phyloP scores from a whole-genome alignment of 2,797 vertebrate species.

The Sarcophilus harrisii region DNA sequence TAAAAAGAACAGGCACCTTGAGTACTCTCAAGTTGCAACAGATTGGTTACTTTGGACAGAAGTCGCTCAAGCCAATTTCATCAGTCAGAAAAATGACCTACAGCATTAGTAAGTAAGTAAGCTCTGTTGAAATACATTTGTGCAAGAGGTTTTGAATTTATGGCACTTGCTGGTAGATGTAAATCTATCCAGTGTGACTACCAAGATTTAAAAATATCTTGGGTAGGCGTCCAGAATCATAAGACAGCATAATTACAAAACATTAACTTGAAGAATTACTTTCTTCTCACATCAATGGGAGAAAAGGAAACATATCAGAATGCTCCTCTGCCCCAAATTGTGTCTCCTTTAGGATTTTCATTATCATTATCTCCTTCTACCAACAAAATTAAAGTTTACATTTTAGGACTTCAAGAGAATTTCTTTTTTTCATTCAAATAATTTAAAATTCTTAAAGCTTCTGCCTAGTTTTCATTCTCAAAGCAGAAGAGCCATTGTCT shows the following conservation, averaged over 20 bases:
- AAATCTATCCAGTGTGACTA: conserved; percentile 44
- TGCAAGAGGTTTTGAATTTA: conserved; percentile 2
- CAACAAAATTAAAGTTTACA: conserved; percentile 17
- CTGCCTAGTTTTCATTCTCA: conserved; percentile 21
- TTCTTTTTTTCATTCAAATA: conserved; percentile 40
- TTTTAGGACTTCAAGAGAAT: not conserved
- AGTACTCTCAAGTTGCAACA: not conserved
- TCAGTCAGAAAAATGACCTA: conserved; percentile 19
- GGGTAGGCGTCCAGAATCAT: conserved; percentile 40
- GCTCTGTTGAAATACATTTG: conserved; percentile 20
- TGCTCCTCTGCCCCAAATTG: conserved; percentile 11
- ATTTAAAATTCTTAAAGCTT: conserved; percentile 27
- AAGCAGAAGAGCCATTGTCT: conserved; percentile 31
- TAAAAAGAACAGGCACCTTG: conserved; percentile 4
- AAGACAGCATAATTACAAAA: conserved; percentile 56
- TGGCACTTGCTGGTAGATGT: conserved; percentile 27
- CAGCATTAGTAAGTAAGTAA: not conserved
- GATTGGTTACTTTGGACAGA: not conserved
- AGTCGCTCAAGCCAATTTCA: not conserved
- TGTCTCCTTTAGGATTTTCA: conserved; percentile 43
- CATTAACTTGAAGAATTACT: conserved; percentile 39
- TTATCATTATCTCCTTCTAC: conserved; percentile 33
- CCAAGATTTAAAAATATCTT: conserved; percentile 65
- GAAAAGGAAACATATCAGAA: conserved; percentile 38
- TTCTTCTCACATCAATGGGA: conserved; percentile 51